Conservation (phyloP, 2,113 vertebrate species). For the Corythornis cristatus region DNA sequence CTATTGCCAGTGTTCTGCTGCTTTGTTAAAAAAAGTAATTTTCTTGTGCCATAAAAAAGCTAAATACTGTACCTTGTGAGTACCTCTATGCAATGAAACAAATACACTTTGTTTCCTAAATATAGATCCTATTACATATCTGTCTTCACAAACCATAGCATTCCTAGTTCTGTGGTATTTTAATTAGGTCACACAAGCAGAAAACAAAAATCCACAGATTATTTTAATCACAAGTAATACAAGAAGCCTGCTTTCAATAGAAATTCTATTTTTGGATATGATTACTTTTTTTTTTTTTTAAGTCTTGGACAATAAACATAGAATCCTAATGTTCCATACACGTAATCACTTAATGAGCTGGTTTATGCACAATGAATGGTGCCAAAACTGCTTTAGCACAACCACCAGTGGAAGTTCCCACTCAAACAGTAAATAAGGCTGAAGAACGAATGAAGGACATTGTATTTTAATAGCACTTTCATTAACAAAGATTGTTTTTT, state of each 20-base stretch:
- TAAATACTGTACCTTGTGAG: not conserved
- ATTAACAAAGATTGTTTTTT: conserved; percentile 11
- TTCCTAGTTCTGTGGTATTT: not conserved
- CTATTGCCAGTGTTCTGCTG: not conserved
- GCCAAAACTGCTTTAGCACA: not conserved
- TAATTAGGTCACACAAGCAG: conserved; percentile 34
- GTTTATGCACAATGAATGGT: not conserved
- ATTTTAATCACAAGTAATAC: not conserved
- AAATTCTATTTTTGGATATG: not conserved
- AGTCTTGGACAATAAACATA: not conserved
- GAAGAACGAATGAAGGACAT: not conserved
- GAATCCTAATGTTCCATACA: not conserved
- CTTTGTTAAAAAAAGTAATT: not conserved
- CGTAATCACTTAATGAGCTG: not conserved
- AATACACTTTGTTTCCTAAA: not conserved
- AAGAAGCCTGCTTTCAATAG: not conserved
- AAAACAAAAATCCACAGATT: not conserved
- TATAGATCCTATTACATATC: not conserved
- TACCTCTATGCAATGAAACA: not conserved
- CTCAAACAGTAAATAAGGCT: not conserved
- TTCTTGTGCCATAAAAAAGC: not conserved
- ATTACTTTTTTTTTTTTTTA: not conserved
- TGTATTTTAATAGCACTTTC: not conserved
- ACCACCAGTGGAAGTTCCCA: not conserved
- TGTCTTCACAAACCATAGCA: not conserved